These are phyloP conservation scores for Petrocephalus microphthalmus DNA, from an alignment of 2,113 vertebrate species.

Conservation along the genomic window DNA sequence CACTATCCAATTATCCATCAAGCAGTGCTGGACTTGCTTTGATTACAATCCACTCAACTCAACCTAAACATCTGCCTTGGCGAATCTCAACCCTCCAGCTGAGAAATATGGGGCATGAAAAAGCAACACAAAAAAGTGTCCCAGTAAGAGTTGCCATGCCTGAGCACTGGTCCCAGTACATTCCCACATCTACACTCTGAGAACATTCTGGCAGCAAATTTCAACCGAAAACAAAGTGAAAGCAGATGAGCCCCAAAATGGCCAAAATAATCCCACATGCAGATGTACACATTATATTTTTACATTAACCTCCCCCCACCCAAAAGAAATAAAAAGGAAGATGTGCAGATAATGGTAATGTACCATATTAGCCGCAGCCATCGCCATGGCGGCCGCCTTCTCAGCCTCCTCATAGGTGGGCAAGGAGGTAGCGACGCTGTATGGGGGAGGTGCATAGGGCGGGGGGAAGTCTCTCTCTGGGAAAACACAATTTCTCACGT, in stretches of 20 bases:
- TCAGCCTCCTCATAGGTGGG: constrained; percentile 95
- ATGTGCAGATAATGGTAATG: constrained; percentile 37
- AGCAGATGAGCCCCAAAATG: not conserved
- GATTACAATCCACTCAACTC: not conserved
- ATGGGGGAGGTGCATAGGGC: constrained; percentile 70
- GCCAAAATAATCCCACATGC: not conserved
- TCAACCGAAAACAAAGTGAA: not conserved
- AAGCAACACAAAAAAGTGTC: not conserved
- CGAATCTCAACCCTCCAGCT: not conserved
- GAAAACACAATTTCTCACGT: constrained; percentile 21
- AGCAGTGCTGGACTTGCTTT: not conserved
- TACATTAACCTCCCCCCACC: not conserved
- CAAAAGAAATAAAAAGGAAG: not conserved
- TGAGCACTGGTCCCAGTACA: not conserved
- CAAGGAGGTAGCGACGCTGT: constrained; percentile 95
- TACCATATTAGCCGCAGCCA: constrained; percentile 71
- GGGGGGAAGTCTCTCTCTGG: constrained; percentile 84
- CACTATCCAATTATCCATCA: not conserved
- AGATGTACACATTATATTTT: not conserved
- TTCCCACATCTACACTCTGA: not conserved
- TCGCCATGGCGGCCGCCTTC: constrained; percentile 87
- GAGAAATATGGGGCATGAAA: not conserved
- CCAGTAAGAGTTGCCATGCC: not conserved
- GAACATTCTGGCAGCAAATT: not conserved
- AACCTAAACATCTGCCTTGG: not conserved